These are phyloP conservation scores for Liodrosophila aerea DNA, from an alignment of 2,888 invertebrate species.

Conservation along the genomic window DNA sequence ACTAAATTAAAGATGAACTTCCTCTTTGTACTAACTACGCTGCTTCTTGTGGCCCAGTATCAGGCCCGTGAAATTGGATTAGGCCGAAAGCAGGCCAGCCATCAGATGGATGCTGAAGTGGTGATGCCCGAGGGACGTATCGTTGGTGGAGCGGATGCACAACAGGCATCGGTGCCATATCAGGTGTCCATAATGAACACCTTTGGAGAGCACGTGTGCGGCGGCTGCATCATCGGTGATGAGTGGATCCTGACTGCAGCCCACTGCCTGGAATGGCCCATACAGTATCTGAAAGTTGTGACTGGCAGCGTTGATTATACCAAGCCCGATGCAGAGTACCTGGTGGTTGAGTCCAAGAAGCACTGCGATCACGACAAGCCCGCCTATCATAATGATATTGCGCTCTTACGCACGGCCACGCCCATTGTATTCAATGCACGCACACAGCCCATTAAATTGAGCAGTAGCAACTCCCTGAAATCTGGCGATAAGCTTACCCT, in stretches of 20 bases:
- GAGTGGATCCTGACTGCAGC: conserved; percentile 80
- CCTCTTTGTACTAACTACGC: conserved; percentile 19
- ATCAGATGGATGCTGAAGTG: conserved; percentile 37
- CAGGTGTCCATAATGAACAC: conserved; percentile 80
- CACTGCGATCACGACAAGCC: conserved; percentile 77
- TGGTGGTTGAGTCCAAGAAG: conserved; percentile 57
- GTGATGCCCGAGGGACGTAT: conserved; percentile 55
- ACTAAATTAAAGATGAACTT: conserved; percentile 47
- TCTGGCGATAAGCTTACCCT: conserved; percentile 84
- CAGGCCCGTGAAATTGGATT: conserved; percentile 21
- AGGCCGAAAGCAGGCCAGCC: conserved; percentile 12
- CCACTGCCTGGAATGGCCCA: conserved; percentile 77
- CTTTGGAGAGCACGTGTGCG: conserved; percentile 78
- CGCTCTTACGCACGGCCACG: conserved; percentile 85
- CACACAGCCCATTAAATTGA: conserved; percentile 84
- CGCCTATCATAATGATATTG: conserved; percentile 86
- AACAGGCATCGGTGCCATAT: conserved; percentile 71
- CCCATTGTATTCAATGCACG: conserved; percentile 83
- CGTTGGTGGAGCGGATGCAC: conserved; percentile 66
- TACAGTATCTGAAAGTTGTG: conserved; percentile 66
- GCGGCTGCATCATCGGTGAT: conserved; percentile 75
- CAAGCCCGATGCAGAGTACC: conserved; percentile 67
- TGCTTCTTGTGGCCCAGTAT: conserved; percentile 34
- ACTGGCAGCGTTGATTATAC: conserved; percentile 73
- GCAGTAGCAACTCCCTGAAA: conserved; percentile 83